Conservation (phyloP, 2,113 vertebrate genomes). For the Rhabdomys dilectus region DNA sequence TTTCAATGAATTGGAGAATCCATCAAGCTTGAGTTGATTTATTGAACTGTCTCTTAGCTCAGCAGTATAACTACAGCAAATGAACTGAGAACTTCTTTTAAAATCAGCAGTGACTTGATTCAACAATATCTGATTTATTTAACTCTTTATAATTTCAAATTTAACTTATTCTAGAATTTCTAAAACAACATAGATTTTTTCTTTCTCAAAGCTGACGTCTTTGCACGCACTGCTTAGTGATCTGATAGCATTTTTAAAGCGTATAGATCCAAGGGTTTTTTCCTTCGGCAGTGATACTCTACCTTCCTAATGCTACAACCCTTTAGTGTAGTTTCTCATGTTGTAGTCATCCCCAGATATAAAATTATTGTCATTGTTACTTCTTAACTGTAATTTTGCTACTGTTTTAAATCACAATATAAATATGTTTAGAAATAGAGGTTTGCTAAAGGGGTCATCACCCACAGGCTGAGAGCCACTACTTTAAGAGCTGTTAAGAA, state of each 20-base stretch:
- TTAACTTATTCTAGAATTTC: slow-evolving; percentile 65
- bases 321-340: not conserved
- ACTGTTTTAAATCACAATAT: not conserved
- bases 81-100: slow-evolving; percentile 96
- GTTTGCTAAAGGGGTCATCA: not conserved
- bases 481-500: slow-evolving; percentile 30
- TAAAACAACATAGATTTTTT: slow-evolving; percentile 23
- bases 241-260: slow-evolving; percentile 9
- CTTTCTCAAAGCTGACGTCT: not conserved
- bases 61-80: slow-evolving; percentile 99
- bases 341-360: not conserved
- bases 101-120: slow-evolving; percentile 90
- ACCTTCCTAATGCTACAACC: not conserved
- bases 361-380: not conserved
- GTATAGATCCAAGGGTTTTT: not conserved
- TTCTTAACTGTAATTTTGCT: not conserved
- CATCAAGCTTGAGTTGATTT: slow-evolving; percentile 99
- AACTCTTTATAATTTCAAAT: slow-evolving; percentile 84
- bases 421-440: not conserved
- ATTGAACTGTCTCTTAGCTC: slow-evolving; percentile 99
- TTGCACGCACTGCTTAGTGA: not conserved
- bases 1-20: slow-evolving; percentile 98
- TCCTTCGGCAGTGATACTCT: not conserved
- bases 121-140: slow-evolving; percentile 85
- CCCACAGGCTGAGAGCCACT: not conserved